Evolutionary conservation across 2,888 invertebrate species (phyloP).

Genomic region (Sarcophaga variegata): DNA sequence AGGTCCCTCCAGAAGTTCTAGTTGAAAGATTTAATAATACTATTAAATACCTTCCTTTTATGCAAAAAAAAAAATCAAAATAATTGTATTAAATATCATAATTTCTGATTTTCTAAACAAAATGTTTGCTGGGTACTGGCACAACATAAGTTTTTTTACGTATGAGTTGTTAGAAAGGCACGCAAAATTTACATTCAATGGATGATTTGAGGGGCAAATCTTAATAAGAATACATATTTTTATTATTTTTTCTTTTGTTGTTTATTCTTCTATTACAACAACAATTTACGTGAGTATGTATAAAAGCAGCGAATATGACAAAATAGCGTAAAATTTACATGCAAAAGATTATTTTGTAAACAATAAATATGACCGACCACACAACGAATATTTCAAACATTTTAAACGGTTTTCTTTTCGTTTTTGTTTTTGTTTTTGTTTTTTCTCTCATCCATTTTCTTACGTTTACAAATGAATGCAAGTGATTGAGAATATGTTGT

Average conservation of each 20-base stretch:
- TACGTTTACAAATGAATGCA: constrained; percentile 1
- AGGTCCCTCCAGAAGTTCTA: too few species aligned
- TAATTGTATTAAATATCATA: too few species aligned
- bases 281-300: neutral
- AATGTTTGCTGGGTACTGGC: too few species aligned
- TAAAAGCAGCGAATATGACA: constrained; percentile 13
- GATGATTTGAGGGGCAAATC: neutral
- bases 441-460: too few species aligned
- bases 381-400: neutral
- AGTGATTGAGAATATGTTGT: neutral
- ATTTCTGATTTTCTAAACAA: too few species aligned
- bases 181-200: neutral
- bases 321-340: constrained; percentile 42
- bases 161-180: neutral
- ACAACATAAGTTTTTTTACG: too few species aligned
- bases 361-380: constrained; percentile 41
- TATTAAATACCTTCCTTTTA: too few species aligned
- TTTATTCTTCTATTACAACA: neutral
- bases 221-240: neutral
- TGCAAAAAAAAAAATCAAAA: too few species aligned
- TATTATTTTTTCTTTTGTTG: too few species aligned
- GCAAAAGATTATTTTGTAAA: constrained; percentile 51
- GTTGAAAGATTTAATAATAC: too few species aligned
- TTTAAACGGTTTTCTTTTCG: too few species aligned
- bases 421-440: too few species aligned